These are phyloP conservation scores for Pollachius pollachius DNA, from an alignment of 2,113 vertebrate species.

Conservation along the genomic window DNA sequence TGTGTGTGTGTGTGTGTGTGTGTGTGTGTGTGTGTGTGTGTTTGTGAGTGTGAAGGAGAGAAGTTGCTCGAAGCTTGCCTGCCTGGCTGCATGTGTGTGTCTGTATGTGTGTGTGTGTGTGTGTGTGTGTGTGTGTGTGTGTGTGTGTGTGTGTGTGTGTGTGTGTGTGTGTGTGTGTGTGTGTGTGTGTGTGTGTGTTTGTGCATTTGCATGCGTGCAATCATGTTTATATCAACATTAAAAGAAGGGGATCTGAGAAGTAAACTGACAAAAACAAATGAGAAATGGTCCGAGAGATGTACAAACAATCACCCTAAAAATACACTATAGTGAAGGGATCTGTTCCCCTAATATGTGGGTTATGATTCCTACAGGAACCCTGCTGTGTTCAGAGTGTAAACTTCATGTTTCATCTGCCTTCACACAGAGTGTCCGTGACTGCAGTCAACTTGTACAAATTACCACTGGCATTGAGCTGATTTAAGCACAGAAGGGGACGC, in stretches of 20 bases:
- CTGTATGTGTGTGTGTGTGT: too few relatives aligned
- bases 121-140: too few relatives aligned
- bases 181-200: too few relatives aligned
- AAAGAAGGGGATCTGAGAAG: not conserved
- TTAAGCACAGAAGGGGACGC: constrained; percentile 33
- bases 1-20: constrained; percentile 13
- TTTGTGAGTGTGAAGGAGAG: too few relatives aligned
- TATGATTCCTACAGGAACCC: constrained; percentile 26
- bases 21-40: constrained; percentile 9
- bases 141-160: too few relatives aligned
- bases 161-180: too few relatives aligned
- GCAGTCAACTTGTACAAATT: constrained; percentile 46
- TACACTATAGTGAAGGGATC: too few relatives aligned
- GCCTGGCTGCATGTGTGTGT: too few relatives aligned
- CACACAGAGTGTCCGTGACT: constrained; percentile 33
- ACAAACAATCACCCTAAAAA: not conserved
- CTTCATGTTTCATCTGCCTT: constrained; percentile 46
- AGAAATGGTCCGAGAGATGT: constrained; percentile 12
- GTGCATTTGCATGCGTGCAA: too few relatives aligned
- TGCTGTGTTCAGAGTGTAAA: constrained; percentile 37
- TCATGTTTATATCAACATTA: too few relatives aligned
- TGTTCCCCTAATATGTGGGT: not conserved
- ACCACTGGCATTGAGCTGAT: constrained; percentile 44
- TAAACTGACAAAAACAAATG: constrained; percentile 6
- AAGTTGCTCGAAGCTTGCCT: too few relatives aligned